These are phyloP conservation scores for Leptinotarsa peninsularis DNA, from an alignment of 2,888 invertebrate genomes.

Conservation along the genomic window DNA sequence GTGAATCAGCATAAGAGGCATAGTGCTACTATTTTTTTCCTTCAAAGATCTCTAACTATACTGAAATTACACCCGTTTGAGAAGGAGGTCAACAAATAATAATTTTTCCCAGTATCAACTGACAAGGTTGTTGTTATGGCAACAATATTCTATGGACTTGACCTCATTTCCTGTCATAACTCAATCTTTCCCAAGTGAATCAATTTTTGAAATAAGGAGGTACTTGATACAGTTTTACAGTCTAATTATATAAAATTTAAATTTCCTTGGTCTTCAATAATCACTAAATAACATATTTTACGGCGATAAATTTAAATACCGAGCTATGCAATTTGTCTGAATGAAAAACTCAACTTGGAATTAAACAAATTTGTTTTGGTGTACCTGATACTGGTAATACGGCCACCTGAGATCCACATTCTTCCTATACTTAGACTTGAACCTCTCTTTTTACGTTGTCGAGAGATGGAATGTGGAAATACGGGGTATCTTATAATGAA, in stretches of 20 bases:
- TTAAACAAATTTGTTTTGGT: conserved; percentile 30
- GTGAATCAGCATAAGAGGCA: too few species aligned
- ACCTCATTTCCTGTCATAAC: conserved; percentile 14
- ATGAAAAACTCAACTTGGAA: conserved; percentile 23
- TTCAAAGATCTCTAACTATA: too few species aligned
- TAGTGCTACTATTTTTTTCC: too few species aligned
- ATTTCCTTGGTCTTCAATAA: conserved; percentile 16
- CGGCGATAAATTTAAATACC: conserved; percentile 15
- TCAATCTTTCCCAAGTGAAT: conserved; percentile 14
- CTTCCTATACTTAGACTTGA: conserved; percentile 22
- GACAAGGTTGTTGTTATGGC: neutral
- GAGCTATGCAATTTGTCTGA: conserved; percentile 26
- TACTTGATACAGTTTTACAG: conserved; percentile 12
- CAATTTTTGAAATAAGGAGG: conserved; percentile 2
- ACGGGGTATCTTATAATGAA: conserved; percentile 24
- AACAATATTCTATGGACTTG: neutral
- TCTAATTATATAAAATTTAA: conserved; percentile 12
- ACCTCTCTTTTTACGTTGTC: conserved; percentile 25
- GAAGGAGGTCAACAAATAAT: neutral
- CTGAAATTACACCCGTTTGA: too few species aligned
- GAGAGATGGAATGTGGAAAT: conserved; percentile 32
- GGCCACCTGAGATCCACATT: conserved; percentile 20
- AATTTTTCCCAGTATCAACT: neutral
- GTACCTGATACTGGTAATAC: conserved; percentile 19
- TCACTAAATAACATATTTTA: conserved; percentile 19